Evolutionary conservation across 2,113 vertebrate species (phyloP), one percentile per base, ranked within the genome.

Genomic region (Dasyurus viverrinus): DNA sequence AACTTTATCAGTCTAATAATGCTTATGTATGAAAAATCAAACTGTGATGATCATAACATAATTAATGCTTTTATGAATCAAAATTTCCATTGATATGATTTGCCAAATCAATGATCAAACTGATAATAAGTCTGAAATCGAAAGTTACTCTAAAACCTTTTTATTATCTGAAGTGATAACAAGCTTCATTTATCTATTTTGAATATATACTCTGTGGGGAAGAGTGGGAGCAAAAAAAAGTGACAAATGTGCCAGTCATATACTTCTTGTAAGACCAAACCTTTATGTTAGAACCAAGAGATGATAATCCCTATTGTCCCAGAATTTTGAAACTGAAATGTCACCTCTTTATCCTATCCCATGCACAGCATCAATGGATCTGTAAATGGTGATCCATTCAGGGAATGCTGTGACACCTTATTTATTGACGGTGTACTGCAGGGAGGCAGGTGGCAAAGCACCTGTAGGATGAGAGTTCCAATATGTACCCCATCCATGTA

Each of bases 381-480:
- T 95, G 54, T 54, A 1, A 89, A 54, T 92, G 53, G 36, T 22
- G 55, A 89, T n/a, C 89, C 54, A 9, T 93, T 89, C 68, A 30
- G 22, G 76, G 53, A 47, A 4, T 5, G 8, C 27, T 6, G 16
- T 0, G 48, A 53, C 53, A 91, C n/a, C 92, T 91, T 91, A 10
- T 0, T 0, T 22, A 0, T 3, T 52, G 92, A 89, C 92, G 36
- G 46, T 84, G 42, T 2, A 54, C 11, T 92, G 92, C 14, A 1
- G 76, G 14, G 55, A 84, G 68, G 30, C 95, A 95, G 92, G 95
- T 93, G 95, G 90, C 48, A 84, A 54, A 92, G 48, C 76, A 95
- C 91, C 90, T 95, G 95, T 22, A 54, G 36, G 46, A 23, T 54
- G 76, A 50, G 57, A 30, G 91, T 90, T 60, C 93, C 48, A 91